Evolutionary conservation across 1,140 invertebrate species (phyloP).

Genomic region (roundworm (Caenorhabditis elegans)): WBcel235 BX284606.5:2271001-2271500

Average conservation of each 20-base stretch:
- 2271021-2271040: too few species aligned
- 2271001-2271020: background rate
- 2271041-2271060: too few species aligned
- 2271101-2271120: background rate
- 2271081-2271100: background rate
- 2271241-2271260: slow-evolving; percentile 19
- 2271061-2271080: background rate
- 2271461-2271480: too few species aligned
- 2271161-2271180: background rate
- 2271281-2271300: slow-evolving; percentile 11
- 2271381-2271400: slow-evolving; percentile 57
- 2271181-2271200: background rate
- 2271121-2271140: too few species aligned
- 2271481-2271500: too few species aligned
- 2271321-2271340: slow-evolving; percentile 62
- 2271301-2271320: slow-evolving; percentile 6
- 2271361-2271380: slow-evolving; percentile 62
- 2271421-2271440: too few species aligned
- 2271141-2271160: background rate
- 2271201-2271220: background rate
- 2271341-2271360: slow-evolving; percentile 60
- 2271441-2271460: background rate
- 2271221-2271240: background rate
- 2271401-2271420: too few species aligned
- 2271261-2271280: slow-evolving; percentile 31